Evolutionary conservation across 2,888 invertebrate species (phyloP).

Genomic region (Cryptosula pallasiana): DNA sequence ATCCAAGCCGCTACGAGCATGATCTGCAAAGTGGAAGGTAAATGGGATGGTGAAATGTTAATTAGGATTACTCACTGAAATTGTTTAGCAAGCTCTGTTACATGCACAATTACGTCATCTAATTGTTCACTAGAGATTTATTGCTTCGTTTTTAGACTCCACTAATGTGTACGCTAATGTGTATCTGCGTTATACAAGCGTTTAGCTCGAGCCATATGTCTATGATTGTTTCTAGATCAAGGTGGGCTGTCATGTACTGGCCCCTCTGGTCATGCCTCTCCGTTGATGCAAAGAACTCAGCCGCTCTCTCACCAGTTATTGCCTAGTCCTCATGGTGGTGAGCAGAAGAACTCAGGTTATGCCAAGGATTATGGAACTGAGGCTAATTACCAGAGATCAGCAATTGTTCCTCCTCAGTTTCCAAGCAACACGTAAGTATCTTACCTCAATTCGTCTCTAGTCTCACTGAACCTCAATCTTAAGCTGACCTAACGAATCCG

Average conservation of each 20-base stretch:
- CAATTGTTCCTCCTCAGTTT: neutral
- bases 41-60: no score
- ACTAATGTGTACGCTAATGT: no score
- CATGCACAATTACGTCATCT: no score
- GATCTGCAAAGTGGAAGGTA: slow-evolving; percentile 21
- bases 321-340: neutral
- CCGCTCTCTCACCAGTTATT: neutral
- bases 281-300: neutral
- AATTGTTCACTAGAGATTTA: no score
- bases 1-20: slow-evolving; percentile 11
- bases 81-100: no score
- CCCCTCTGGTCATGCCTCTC: neutral
- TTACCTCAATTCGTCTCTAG: neutral
- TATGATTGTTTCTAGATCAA: neutral
- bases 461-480: no score
- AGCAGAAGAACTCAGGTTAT: neutral
- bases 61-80: no score
- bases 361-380: neutral
- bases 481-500: no score
- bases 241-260: neutral
- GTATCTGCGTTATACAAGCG: no score
- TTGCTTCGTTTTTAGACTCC: no score
- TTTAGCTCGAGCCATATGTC: no score
- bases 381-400: neutral
- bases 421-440: neutral